Percentiles rank a stretch among this genome's conserved stretches.
Evolutionary conservation across 1,140 invertebrate species (phyloP).

Genomic region (Brevipalpus yothersi): DNA sequence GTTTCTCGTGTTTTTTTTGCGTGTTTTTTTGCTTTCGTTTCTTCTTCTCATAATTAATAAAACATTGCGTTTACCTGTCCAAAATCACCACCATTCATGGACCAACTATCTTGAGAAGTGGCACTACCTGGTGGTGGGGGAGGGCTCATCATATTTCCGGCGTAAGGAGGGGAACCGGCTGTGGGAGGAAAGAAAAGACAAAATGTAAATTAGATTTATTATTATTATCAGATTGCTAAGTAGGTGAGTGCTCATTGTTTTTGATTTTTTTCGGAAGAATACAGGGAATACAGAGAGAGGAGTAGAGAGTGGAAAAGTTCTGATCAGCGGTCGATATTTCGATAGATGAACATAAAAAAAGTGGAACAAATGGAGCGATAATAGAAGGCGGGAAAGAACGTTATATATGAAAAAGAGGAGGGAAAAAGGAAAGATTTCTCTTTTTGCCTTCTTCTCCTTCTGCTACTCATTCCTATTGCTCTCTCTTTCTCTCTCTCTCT

Average conservation of each 20-base stretch:
- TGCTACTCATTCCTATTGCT: too few species aligned
- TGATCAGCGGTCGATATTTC: too few species aligned
- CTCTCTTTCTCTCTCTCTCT: too few species aligned
- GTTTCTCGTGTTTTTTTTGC: too few species aligned
- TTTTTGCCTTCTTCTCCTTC: too few species aligned
- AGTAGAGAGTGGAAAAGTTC: too few species aligned
- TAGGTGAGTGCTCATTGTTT: too few species aligned
- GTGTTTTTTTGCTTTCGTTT: too few species aligned
- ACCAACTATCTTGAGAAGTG: constrained; percentile 56
- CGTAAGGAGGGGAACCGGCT: constrained; percentile 61
- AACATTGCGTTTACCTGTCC: constrained; percentile 2
- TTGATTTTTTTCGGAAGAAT: too few species aligned
- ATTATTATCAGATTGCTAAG: background rate
- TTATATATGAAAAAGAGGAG: too few species aligned
- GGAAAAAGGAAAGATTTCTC: background rate
- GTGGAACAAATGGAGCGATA: background rate
- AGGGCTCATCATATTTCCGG: constrained; percentile 77
- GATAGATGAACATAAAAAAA: background rate
- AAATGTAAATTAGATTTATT: background rate
- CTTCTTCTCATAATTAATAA: too few species aligned
- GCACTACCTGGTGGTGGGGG: constrained; percentile 42
- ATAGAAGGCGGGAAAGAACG: background rate
- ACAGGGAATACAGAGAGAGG: too few species aligned
- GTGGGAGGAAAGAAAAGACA: constrained; percentile 9
- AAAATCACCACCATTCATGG: constrained; percentile 39